These are phyloP conservation scores for Macroteleia sp. DNA, from an alignment of 2,888 invertebrate species.

Conservation along the genomic window DNA sequence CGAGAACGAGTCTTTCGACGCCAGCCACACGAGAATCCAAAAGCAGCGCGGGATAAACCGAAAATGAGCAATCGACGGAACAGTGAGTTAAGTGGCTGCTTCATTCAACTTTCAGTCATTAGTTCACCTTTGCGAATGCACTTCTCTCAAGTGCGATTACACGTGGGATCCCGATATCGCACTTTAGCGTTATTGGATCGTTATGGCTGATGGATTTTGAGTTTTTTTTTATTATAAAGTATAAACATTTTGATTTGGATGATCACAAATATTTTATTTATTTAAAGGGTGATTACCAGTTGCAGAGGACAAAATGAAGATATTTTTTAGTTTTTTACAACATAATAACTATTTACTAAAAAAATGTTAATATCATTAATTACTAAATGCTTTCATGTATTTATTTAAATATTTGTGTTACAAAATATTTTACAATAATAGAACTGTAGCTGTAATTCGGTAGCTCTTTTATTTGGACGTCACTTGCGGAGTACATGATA, in stretches of 20 bases:
- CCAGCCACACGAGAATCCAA: slow-evolving; percentile 41
- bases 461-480: too few species aligned
- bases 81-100: slow-evolving; percentile 54
- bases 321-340: too few species aligned
- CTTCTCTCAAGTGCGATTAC: slow-evolving; percentile 38
- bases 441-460: too few species aligned
- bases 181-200: slow-evolving; percentile 19
- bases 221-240: slow-evolving; percentile 13
- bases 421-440: too few species aligned
- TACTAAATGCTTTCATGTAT: too few species aligned
- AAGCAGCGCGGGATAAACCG: slow-evolving; percentile 63
- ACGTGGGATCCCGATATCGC: slow-evolving; percentile 38
- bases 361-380: too few species aligned
- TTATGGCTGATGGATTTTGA: background rate
- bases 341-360: too few species aligned
- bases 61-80: slow-evolving; percentile 67
- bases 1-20: slow-evolving; percentile 68
- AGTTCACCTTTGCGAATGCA: slow-evolving; percentile 43
- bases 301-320: too few species aligned
- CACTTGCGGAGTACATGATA: too few species aligned
- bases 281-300: too few species aligned
- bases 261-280: too few species aligned
- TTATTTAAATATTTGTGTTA: too few species aligned
- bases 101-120: slow-evolving; percentile 54
- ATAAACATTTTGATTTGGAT: slow-evolving; percentile 2